Evolutionary conservation across 2,888 invertebrate species (phyloP), one percentile per base, ranked within the genome.

Genomic region (Steromphala cineraria): DNA sequence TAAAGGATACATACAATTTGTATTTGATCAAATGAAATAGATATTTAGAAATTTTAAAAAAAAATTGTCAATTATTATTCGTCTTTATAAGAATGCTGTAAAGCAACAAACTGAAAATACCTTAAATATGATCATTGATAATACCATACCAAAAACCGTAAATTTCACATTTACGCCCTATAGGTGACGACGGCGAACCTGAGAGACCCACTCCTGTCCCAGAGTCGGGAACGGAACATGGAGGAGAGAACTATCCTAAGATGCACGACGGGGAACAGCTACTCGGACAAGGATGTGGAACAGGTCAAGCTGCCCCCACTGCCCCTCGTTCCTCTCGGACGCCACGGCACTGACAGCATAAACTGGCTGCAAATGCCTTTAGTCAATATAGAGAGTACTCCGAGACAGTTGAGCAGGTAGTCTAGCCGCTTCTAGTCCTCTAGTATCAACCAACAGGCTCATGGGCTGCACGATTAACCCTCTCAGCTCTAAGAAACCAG

Each of bases 281-380:
- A 91, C 83, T 85, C 90, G 10, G 90, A 91, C 81, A 84, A 81
- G 21, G 92, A 92, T 78, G 87, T 92, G 5, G 89, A 89, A 21
- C 88, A 90, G 80, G 87, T 92, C 46, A 88, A 89, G 67, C 85
- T 92, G 78, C 93, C 93, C 56, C 88, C 87, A 19, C 80, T 92
- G 78, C 92, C 93, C 0, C 83, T 92, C 15, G 90, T 92, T 1
- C 93, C 93, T 0, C 88, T 91, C 1, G 92, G 93, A 17, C 87
- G 93, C 24, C 91, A 93, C 79, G 92, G 92, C 31, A 91, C 90
- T 0, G 89, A 90, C 81, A 90, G 91, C 81, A 81, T 85, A 5
- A 85, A 85, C 13, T 93, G 93, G 93, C 78, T 91, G 53, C 85
- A 89, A 52, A 92, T 92, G 92, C 92, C 92, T 0, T 81, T 92